Evolutionary conservation across 1,140 invertebrate species (phyloP), one percentile per base, ranked within the genome.

Genomic region (Atopsyche davidsoni): DNA sequence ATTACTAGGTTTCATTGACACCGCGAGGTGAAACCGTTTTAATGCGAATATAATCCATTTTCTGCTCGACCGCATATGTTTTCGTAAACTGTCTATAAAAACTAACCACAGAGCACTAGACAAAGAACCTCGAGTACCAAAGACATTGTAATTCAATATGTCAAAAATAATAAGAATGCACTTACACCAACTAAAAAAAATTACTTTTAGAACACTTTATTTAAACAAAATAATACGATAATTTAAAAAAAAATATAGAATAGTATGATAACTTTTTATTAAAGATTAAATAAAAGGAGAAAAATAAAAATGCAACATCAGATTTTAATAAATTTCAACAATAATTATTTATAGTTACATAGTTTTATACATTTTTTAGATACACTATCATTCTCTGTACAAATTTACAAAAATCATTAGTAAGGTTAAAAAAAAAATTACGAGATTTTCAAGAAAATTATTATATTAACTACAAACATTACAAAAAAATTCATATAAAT

Each of bases 31-130:
- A 39, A 39, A 18, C 16, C 19, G 36, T 6, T 2, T 3, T 39
- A 39, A 18, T 18, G 14, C 14, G 19, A 18, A 21, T 17, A 39
- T 39, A 48, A 48, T 48, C 24, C 46, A 48, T 48, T 48, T 48
- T 47, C 46, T 38, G 46, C 46, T 28, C 36, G 24, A 41, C 13
- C 16, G 31, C 46, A 11, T 48, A 23, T 25, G 17, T 41, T 48
- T 40, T 19, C 46, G 14, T 34, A 4, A 3, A 34, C 3, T 34
- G 32, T 34, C 32, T 34, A 11, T 11, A 34, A 34, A 34, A 34
- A n/a, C n/a, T 16, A 13, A 16, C 16, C 32, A 34, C 16, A 34
- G 32, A 34, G n/a, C n/a, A 34, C 16, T 34, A 13, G n/a, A 13
- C 32, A 13, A 11, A n/a, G n/a, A 13, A 16, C 4, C 16, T 13